A percentile compares a stretch with the other conserved stretches of the same genome.
phyloP scores from a whole-genome alignment of 2,888 invertebrate genomes.

The Pomacea canaliculata region DNA sequence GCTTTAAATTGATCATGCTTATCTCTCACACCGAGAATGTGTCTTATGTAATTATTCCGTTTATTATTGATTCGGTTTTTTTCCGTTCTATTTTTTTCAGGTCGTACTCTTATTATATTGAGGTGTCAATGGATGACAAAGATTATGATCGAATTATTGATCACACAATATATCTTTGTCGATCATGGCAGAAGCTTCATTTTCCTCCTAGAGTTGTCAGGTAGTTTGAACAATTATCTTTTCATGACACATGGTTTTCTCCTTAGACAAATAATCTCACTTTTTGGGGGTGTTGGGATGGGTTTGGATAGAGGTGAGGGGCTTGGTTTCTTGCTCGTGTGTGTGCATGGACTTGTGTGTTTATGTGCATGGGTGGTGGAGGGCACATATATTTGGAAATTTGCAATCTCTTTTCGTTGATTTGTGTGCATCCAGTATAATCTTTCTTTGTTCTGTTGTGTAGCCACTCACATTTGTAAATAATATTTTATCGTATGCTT shows the following conservation, averaged over 20 bases:
- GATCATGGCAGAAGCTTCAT: conserved; percentile 96
- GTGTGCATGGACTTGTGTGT: background rate
- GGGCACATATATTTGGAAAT: background rate
- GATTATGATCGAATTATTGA: conserved; percentile 96
- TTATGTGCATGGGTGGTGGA: background rate
- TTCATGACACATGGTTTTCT: background rate
- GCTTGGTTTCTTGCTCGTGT: background rate
- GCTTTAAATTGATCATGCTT: too few species aligned
- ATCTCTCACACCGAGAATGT: too few species aligned
- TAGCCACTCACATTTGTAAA: too few species aligned
- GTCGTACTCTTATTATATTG: conserved; percentile 92
- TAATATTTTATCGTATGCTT: too few species aligned
- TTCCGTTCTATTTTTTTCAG: conserved; percentile 74
- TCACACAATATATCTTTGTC: conserved; percentile 90
- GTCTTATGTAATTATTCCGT: background rate
- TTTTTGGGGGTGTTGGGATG: background rate
- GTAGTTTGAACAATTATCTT: conserved; percentile 51
- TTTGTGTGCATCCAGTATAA: too few species aligned
- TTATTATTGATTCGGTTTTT: background rate
- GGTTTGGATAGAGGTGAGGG: background rate
- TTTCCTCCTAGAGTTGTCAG: conserved; percentile 90
- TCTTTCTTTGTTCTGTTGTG: too few species aligned
- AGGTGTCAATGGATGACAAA: conserved; percentile 94
- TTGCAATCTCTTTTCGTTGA: too few species aligned
- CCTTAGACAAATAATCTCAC: background rate